phyloP scores from a whole-genome alignment of 1,140 invertebrate species.

The Apocrypta bakeri region DNA sequence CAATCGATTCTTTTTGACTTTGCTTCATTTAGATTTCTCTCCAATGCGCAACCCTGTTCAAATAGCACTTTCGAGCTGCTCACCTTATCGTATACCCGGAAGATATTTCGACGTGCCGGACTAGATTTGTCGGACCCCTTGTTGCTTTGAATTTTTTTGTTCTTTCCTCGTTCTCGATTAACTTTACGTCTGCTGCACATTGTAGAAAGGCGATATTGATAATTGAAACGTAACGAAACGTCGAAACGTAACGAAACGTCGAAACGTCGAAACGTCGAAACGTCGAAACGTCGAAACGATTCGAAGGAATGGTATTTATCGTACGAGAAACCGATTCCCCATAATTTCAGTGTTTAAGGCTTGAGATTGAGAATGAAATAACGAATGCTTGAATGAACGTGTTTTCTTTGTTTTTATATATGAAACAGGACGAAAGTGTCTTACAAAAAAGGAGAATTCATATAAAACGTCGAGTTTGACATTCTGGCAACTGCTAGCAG shows the following conservation, averaged over 20 bases:
- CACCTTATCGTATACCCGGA: background rate
- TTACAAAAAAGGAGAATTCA: conserved; percentile 53
- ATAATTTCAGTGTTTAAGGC: conserved; percentile 8
- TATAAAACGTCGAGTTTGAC: conserved; percentile 54
- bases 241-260: background rate
- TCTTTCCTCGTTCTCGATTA: conserved; percentile 25
- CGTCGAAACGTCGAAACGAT: background rate
- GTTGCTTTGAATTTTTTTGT: conserved; percentile 3
- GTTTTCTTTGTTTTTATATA: conserved; percentile 51
- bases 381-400: conserved; percentile 49
- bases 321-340: background rate
- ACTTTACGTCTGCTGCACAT: conserved; percentile 11
- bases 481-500: conserved; percentile 50
- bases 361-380: conserved; percentile 41
- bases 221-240: conserved; percentile 1
- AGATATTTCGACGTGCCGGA: background rate
- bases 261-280: background rate
- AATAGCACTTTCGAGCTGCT: background rate
- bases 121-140: background rate
- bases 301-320: background rate
- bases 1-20: background rate
- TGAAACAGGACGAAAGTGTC: conserved; percentile 54
- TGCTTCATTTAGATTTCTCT: conserved; percentile 15
- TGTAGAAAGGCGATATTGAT: background rate
- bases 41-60: conserved; percentile 46